phyloP scores from a whole-genome alignment of 2,888 invertebrate species.

The Carterocephalus palaemon region DNA sequence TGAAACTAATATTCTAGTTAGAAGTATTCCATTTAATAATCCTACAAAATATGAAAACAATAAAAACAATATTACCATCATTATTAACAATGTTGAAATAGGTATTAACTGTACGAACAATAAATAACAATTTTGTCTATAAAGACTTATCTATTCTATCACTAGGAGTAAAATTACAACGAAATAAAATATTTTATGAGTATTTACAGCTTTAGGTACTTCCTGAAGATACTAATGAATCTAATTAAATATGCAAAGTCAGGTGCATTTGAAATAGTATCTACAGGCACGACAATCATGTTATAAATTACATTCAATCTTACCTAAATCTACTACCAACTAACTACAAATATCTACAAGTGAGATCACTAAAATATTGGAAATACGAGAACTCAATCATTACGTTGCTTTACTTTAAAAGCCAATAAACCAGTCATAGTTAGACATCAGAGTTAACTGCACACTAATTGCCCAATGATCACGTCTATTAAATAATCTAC shows the following conservation, averaged over 20 bases:
- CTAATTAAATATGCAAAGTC: too few relatives aligned
- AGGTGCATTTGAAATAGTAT: too few relatives aligned
- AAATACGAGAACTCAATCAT: conserved; percentile 2
- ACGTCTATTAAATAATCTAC: too few relatives aligned
- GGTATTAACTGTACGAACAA: conserved; percentile 54
- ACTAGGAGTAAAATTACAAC: conserved; percentile 40
- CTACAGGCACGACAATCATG: background rate
- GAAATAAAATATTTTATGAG: conserved; percentile 23
- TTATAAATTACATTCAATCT: conserved; percentile 16
- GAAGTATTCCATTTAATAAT: conserved; percentile 55
- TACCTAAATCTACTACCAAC: conserved; percentile 8
- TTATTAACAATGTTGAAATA: conserved; percentile 50
- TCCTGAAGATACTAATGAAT: background rate
- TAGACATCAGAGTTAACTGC: conserved; percentile 6
- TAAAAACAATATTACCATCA: conserved; percentile 68
- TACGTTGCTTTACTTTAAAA: background rate
- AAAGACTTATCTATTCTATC: conserved; percentile 1
- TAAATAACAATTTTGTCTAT: conserved; percentile 60
- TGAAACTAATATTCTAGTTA: conserved; percentile 30
- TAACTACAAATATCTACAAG: conserved; percentile 40
- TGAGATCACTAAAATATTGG: conserved; percentile 57
- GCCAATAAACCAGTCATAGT: conserved; percentile 1
- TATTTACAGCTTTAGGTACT: conserved; percentile 16
- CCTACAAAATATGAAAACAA: conserved; percentile 59
- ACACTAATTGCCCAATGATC: background rate